Conservation (phyloP, 1,140 invertebrate species). For the Diprion similis region DNA sequence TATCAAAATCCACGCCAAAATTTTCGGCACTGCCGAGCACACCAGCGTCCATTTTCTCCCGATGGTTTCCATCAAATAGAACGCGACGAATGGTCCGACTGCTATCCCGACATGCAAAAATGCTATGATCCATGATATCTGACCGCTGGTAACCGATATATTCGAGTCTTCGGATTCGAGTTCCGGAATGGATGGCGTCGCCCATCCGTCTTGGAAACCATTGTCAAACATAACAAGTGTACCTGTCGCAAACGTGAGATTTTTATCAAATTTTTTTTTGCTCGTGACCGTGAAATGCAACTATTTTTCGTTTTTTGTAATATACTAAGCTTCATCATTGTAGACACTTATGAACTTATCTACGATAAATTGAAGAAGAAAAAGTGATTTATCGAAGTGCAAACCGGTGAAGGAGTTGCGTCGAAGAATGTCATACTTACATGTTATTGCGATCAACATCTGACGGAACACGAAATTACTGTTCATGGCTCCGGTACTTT, state of each 20-base stretch:
- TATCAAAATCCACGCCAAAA: constrained; percentile 65
- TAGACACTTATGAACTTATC: too few relatives aligned
- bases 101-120: constrained; percentile 54
- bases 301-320: not conserved
- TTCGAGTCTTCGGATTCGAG: constrained; percentile 48
- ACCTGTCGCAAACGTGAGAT: constrained; percentile 36
- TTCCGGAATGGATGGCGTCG: constrained; percentile 53
- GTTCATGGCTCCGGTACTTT: not conserved
- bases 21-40: constrained; percentile 61
- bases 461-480: constrained; percentile 41
- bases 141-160: constrained; percentile 33
- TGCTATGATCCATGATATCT: constrained; percentile 52
- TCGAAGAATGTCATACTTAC: constrained; percentile 45
- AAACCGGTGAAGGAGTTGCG: too few relatives aligned
- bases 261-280: not conserved
- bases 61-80: constrained; percentile 62
- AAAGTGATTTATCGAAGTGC: too few relatives aligned
- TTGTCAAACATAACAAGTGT: constrained; percentile 56
- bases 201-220: constrained; percentile 58
- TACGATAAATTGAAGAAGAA: too few relatives aligned
- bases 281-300: not conserved
- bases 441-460: constrained; percentile 48
- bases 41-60: constrained; percentile 66
- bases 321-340: too few relatives aligned
- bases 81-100: constrained; percentile 58